Conservation (phyloP, 2,113 vertebrate species). For the Odontesthes bonariensis region DNA sequence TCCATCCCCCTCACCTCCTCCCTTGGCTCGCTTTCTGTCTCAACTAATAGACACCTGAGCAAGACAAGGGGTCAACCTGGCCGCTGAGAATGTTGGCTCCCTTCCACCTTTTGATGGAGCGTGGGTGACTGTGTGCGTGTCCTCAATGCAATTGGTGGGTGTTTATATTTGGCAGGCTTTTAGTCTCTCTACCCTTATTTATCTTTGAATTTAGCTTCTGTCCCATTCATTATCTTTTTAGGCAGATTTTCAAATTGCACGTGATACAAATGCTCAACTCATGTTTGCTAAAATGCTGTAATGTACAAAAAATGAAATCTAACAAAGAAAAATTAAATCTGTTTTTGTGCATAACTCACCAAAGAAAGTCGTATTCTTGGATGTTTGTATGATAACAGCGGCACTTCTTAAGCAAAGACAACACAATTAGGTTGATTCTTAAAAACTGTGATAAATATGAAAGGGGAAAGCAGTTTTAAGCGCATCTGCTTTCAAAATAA, state of each 20-base stretch:
- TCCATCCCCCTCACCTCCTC: conserved; percentile 4
- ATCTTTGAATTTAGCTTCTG: conserved; percentile 8
- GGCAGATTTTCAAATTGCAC: not conserved
- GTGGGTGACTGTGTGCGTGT: conserved; percentile 6
- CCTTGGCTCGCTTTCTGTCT: conserved; percentile 36
- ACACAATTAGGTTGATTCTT: too few species aligned
- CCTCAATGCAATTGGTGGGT: conserved; percentile 2
- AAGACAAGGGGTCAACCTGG: conserved; percentile 57
- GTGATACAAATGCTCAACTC: not conserved
- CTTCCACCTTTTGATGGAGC: conserved; percentile 30
- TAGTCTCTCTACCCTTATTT: conserved; percentile 19
- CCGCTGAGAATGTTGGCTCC: conserved; percentile 30
- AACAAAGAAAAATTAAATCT: too few species aligned
- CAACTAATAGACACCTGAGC: conserved; percentile 63
- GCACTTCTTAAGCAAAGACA: too few species aligned
- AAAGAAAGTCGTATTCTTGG: too few species aligned
- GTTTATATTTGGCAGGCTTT: conserved; percentile 30
- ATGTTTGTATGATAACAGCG: too few species aligned
- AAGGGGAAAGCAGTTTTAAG: too few species aligned
- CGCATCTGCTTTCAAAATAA: too few species aligned
- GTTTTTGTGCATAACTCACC: too few species aligned
- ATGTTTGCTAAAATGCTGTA: too few species aligned
- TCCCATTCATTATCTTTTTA: conserved; percentile 9
- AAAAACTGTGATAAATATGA: too few species aligned
- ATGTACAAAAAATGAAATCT: too few species aligned